Percentiles rank a stretch among this genome's conserved stretches.
phyloP scores from a whole-genome alignment of 2,797 vertebrate genomes.

The Selene dorsalis region DNA sequence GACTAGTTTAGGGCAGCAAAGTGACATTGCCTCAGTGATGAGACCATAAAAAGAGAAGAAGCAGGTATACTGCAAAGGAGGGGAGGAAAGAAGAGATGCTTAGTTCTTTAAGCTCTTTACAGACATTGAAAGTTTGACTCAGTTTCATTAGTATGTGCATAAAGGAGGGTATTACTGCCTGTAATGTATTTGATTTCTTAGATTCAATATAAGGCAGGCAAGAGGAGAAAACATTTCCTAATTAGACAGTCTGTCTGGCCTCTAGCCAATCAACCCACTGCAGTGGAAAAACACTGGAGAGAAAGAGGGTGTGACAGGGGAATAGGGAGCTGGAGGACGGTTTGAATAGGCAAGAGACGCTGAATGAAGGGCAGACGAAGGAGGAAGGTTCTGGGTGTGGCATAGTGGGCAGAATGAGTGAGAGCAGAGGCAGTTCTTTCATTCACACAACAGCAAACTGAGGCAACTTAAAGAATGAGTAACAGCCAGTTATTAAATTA shows the following conservation, averaged over 20 bases:
- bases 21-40: conserved; percentile 17
- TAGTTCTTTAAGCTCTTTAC: neutral
- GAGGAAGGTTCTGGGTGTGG: conserved; percentile 35
- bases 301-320: conserved; percentile 45
- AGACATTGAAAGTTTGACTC: neutral
- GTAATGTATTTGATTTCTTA: conserved; percentile 9
- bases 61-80: neutral
- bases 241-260: conserved; percentile 48
- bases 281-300: conserved; percentile 73
- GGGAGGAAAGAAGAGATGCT: neutral
- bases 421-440: conserved; percentile 24
- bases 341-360: conserved; percentile 26
- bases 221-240: conserved; percentile 27
- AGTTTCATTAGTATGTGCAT: neutral
- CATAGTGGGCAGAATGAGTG: conserved; percentile 6
- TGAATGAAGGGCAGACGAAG: conserved; percentile 20
- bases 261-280: conserved; percentile 57
- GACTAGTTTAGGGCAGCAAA: conserved; percentile 37
- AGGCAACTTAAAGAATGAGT: neutral
- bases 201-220: neutral
- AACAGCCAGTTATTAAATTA: no score
- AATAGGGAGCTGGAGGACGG: conserved; percentile 30
- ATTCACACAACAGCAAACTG: neutral
- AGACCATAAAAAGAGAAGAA: conserved; percentile 12
- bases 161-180: neutral